phyloP scores from a whole-genome alignment of 2,113 vertebrate genomes.

The Sander lucioperca region DNA sequence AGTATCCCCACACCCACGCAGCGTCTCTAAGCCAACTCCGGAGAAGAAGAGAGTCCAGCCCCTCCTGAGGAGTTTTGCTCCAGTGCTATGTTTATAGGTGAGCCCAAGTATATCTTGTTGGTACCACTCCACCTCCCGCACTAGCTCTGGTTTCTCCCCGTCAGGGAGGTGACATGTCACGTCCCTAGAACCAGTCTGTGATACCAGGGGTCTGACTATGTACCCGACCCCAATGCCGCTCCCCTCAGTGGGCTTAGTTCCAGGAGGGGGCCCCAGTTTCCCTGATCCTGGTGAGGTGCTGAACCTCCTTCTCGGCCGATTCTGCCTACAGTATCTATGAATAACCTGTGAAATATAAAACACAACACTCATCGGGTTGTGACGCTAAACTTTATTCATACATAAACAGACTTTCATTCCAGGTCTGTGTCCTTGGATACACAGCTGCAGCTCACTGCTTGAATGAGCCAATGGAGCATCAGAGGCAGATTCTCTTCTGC shows the following conservation, averaged over 20 bases:
- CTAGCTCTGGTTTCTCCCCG: neutral
- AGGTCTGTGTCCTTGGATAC: constrained; percentile 2
- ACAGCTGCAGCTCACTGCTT: constrained; percentile 20
- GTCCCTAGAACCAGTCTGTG: neutral
- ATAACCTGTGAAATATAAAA: neutral
- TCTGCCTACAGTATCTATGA: neutral
- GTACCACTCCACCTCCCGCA: neutral
- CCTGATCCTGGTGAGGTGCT: no score
- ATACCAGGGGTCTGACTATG: neutral
- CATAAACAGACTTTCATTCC: neutral
- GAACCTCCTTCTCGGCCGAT: no score
- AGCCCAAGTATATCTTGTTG: neutral
- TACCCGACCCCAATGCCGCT: no score
- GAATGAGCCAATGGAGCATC: neutral
- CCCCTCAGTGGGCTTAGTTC: neutral
- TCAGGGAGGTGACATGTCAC: neutral
- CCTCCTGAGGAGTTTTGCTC: neutral
- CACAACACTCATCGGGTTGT: neutral
- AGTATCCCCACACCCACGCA: neutral
- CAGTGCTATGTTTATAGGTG: neutral
- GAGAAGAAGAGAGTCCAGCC: neutral
- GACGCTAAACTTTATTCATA: neutral
- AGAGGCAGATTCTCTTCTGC: neutral
- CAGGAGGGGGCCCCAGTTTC: no score
- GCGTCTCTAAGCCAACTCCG: neutral